phyloP scores from a whole-genome alignment of 1,140 invertebrate species.

The Lasioglossum baleicum region DNA sequence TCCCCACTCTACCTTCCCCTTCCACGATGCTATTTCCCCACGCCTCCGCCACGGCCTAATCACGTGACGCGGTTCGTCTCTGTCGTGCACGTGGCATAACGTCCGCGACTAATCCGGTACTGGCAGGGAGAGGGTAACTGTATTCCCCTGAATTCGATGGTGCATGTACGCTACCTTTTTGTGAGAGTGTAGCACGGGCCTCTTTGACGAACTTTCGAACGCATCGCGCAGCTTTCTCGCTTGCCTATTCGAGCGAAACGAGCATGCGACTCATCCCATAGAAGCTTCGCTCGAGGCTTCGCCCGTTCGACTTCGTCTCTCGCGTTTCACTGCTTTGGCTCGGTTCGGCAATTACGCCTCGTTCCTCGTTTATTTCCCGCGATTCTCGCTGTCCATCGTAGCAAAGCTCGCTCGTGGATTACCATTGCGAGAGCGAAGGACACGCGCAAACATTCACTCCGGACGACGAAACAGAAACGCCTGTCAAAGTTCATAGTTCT shows the following conservation, averaged over 20 bases:
- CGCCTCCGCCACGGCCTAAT: no score
- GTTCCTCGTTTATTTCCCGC: slow-evolving; percentile 7
- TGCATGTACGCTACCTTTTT: no score
- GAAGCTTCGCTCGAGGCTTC: slow-evolving; percentile 13
- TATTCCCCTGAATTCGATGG: no score
- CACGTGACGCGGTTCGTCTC: no score
- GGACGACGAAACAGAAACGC: slow-evolving; percentile 2
- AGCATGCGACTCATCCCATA: slow-evolving; percentile 3
- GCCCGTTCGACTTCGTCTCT: slow-evolving; percentile 13
- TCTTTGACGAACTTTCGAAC: slow-evolving; percentile 26
- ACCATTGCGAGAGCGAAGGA: not conserved
- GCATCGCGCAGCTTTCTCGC: slow-evolving; percentile 4
- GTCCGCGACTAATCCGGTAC: no score
- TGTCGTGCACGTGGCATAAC: no score
- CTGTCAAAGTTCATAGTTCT: not conserved
- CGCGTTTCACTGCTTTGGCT: not conserved
- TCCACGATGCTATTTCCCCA: no score
- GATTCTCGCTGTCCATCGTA: not conserved
- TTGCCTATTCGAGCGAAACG: not conserved
- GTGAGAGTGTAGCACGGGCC: not conserved
- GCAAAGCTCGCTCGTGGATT: not conserved
- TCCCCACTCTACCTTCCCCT: no score
- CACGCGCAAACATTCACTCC: not conserved
- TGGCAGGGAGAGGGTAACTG: no score
- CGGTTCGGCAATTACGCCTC: slow-evolving; percentile 26